These are phyloP conservation scores for Papilio glaucus DNA, from an alignment of 1,140 invertebrate genomes.

Conservation along the genomic window DNA sequence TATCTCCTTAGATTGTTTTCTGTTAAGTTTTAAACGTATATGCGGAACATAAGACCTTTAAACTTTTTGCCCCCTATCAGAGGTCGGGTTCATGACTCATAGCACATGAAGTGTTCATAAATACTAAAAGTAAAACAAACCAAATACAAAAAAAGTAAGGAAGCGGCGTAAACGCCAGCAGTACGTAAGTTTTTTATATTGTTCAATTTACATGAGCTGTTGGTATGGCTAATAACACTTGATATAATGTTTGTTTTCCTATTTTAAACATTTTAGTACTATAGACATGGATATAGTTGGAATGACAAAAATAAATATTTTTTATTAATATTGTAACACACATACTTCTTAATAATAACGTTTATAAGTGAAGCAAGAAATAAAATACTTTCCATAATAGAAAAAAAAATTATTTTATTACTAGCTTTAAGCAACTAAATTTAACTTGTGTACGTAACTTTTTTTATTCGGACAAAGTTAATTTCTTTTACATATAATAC, in stretches of 20 bases:
- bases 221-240: slow-evolving; percentile 19
- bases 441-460: too few relatives aligned
- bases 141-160: slow-evolving; percentile 13
- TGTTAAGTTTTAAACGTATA: not conserved
- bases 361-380: too few relatives aligned
- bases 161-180: not conserved
- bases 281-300: not conserved
- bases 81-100: slow-evolving; percentile 1
- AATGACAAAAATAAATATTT: too few relatives aligned
- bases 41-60: not conserved
- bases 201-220: slow-evolving; percentile 18
- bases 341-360: too few relatives aligned
- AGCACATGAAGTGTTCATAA: not conserved
- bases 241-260: slow-evolving; percentile 23
- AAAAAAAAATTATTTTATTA: too few relatives aligned
- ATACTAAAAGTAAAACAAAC: slow-evolving; percentile 20
- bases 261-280: not conserved
- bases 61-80: not conserved
- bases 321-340: too few relatives aligned
- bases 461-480: too few relatives aligned
- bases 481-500: too few relatives aligned
- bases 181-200: slow-evolving; percentile 14
- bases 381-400: too few relatives aligned
- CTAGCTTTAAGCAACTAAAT: too few relatives aligned
- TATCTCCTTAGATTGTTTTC: not conserved